These are phyloP conservation scores for Lymantria monacha DNA, from an alignment of 2,888 invertebrate species.

Conservation along the genomic window DNA sequence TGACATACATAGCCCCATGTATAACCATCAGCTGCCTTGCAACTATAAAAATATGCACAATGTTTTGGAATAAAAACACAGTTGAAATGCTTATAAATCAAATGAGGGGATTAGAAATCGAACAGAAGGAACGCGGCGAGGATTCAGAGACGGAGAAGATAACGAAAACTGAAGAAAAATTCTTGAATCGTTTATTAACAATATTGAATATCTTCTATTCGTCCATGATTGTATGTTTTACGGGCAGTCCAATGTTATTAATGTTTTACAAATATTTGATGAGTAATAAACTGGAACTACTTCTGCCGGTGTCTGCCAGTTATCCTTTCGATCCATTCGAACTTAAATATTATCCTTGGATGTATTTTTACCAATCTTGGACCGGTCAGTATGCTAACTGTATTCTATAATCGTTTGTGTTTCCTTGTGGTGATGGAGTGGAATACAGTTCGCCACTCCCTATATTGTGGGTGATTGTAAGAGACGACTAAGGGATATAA, in stretches of 20 bases:
- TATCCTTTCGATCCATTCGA: conserved; percentile 59
- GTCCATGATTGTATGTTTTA: conserved; percentile 37
- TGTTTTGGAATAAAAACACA: conserved; percentile 32
- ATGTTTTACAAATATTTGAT: conserved; percentile 44
- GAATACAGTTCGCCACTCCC: no score
- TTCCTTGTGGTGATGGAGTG: no score
- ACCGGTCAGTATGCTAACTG: conserved; percentile 43
- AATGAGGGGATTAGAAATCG: conserved; percentile 38
- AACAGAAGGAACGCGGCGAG: conserved; percentile 10
- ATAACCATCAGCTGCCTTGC: conserved; percentile 34
- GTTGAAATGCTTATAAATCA: conserved; percentile 34
- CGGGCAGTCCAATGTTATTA: conserved; percentile 41
- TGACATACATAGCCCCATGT: conserved; percentile 50
- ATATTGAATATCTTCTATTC: conserved; percentile 40
- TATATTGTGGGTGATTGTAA: no score
- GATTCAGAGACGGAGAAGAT: conserved; percentile 31
- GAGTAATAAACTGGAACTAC: conserved; percentile 39
- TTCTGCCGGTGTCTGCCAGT: conserved; percentile 49
- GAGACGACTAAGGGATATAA: no score
- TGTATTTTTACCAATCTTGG: conserved; percentile 55
- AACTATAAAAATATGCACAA: conserved; percentile 32
- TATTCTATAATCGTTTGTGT: no score
- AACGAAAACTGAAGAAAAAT: conserved; percentile 35
- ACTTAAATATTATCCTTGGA: conserved; percentile 50
- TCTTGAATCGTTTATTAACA: conserved; percentile 44